A percentile compares a stretch with the other conserved stretches of the same genome.
phyloP scores from a whole-genome alignment of 2,888 invertebrate genomes.

The Fragum whitleyi region DNA sequence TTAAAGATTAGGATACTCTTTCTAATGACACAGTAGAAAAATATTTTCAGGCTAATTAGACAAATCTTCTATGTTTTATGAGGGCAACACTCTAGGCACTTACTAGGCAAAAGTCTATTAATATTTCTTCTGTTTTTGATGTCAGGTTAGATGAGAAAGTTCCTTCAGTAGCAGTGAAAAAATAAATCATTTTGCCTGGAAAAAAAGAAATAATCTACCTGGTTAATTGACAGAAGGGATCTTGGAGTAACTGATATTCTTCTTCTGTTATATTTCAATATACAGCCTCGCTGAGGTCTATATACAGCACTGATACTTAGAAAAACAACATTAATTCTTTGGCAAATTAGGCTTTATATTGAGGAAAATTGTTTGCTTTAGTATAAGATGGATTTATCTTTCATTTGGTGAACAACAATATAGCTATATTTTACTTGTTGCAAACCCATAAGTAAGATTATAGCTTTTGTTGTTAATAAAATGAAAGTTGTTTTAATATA shows the following conservation, averaged over 20 bases:
- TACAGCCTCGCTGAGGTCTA: too few species aligned
- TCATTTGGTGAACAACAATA: too few species aligned
- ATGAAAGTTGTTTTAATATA: too few species aligned
- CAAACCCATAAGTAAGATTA: too few species aligned
- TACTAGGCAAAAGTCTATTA: not conserved
- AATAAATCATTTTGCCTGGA: slow-evolving; percentile 6
- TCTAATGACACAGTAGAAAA: not conserved
- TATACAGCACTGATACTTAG: too few species aligned
- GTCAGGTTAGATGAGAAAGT: slow-evolving; percentile 3
- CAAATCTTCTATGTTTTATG: slow-evolving; percentile 5
- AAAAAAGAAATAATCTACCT: slow-evolving; percentile 7
- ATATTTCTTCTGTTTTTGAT: slow-evolving; percentile 20
- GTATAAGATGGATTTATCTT: too few species aligned
- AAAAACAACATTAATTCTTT: too few species aligned
- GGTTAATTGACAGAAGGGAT: slow-evolving; percentile 20
- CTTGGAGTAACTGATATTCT: slow-evolving; percentile 8
- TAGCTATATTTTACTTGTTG: too few species aligned
- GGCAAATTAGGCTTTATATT: too few species aligned
- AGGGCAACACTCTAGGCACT: not conserved
- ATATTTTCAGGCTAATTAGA: slow-evolving; percentile 19
- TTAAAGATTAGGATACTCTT: too few species aligned
- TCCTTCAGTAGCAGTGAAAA: not conserved
- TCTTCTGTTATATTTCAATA: slow-evolving; percentile 19
- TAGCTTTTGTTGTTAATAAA: too few species aligned
- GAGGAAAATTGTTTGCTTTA: too few species aligned